These are phyloP conservation scores for Donacobius atricapilla DNA, from an alignment of 2,113 vertebrate genomes.

Conservation along the genomic window DNA sequence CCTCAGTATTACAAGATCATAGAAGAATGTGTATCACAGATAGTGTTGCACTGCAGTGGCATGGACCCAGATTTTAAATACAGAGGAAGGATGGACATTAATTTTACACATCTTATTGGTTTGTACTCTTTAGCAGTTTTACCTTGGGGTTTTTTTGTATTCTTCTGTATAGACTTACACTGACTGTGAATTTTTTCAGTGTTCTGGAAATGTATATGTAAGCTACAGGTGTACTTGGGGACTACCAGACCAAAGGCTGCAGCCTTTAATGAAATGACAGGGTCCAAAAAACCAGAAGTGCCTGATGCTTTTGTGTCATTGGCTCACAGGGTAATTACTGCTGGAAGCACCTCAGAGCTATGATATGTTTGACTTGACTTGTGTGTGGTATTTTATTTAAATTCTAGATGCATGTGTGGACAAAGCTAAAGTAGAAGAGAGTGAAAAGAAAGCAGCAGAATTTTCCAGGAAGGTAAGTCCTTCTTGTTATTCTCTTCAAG, in stretches of 20 bases:
- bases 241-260: background rate
- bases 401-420: constrained; percentile 90
- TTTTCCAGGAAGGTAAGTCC: constrained; percentile 93
- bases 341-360: background rate
- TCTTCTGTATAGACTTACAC: background rate
- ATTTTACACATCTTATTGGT: constrained; percentile 92
- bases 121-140: constrained; percentile 29
- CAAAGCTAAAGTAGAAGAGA: constrained; percentile 95
- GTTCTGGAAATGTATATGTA: background rate
- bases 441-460: constrained; percentile 90
- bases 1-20: constrained; percentile 98
- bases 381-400: background rate
- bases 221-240: background rate
- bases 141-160: background rate
- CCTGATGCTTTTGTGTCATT: background rate
- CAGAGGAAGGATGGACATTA: constrained; percentile 87
- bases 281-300: fast-evolving
- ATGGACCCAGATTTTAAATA: constrained; percentile 95
- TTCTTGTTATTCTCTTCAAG: background rate
- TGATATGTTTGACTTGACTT: background rate
- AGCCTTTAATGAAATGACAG: background rate
- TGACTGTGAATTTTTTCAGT: background rate
- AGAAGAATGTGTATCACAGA: constrained; percentile 92
- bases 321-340: background rate
- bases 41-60: constrained; percentile 91